Conservation (phyloP, 2,888 invertebrate genomes). For the Opisthograptis luteolata region DNA sequence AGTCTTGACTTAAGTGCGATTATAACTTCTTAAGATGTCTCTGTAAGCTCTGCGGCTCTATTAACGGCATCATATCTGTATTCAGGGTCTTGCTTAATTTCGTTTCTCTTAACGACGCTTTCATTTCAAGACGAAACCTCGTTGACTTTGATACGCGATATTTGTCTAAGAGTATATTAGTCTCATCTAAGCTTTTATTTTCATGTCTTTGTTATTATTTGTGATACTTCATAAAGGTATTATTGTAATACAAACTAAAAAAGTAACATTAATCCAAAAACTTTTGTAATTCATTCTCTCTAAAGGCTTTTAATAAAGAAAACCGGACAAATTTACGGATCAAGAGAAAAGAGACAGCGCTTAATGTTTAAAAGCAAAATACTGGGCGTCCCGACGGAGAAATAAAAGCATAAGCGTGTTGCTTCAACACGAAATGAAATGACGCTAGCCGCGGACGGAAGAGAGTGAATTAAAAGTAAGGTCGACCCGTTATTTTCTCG, state of each 20-base stretch:
- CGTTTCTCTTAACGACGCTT: slow-evolving; percentile 45
- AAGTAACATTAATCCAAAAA: background rate
- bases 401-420: slow-evolving; percentile 75
- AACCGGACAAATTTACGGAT: slow-evolving; percentile 41
- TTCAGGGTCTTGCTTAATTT: slow-evolving; percentile 44
- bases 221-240: too few relatives aligned
- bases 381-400: slow-evolving; percentile 45
- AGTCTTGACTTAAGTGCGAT: slow-evolving; percentile 73
- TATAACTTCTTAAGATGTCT: slow-evolving; percentile 71
- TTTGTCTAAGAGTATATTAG: slow-evolving; percentile 8
- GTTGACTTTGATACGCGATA: slow-evolving; percentile 36
- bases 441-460: slow-evolving; percentile 64
- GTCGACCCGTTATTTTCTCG: slow-evolving; percentile 65
- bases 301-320: slow-evolving; percentile 28
- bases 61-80: slow-evolving; percentile 44
- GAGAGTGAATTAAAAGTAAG: slow-evolving; percentile 74
- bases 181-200: too few relatives aligned
- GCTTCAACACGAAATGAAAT: slow-evolving; percentile 68
- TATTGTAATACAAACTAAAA: background rate
- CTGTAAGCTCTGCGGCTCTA: slow-evolving; percentile 50
- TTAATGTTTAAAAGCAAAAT: slow-evolving; percentile 42
- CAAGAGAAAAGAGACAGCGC: slow-evolving; percentile 32
- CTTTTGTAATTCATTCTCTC: background rate
- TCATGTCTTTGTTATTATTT: too few relatives aligned
- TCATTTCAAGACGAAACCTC: slow-evolving; percentile 15